These are phyloP conservation scores for Barnardius zonarius DNA, from an alignment of 2,113 vertebrate species.

Conservation along the genomic window DNA sequence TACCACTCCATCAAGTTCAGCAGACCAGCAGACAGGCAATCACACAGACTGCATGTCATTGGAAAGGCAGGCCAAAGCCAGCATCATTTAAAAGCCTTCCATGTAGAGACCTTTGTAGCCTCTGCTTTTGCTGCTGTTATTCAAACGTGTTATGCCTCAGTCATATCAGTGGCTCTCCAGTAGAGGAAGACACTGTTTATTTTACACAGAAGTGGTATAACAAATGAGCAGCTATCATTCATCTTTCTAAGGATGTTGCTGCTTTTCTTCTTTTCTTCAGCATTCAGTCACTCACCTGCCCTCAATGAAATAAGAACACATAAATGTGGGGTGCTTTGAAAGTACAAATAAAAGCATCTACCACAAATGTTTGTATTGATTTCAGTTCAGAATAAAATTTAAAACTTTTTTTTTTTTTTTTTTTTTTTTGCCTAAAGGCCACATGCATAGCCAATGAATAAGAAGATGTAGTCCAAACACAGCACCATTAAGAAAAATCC, in stretches of 20 bases:
- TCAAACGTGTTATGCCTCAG: neutral
- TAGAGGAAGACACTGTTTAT: neutral
- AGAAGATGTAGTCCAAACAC: neutral
- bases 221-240: neutral
- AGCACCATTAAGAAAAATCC: neutral
- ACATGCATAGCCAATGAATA: neutral
- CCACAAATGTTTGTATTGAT: neutral
- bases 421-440: neutral
- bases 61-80: neutral
- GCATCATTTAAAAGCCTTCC: neutral
- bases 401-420: neutral
- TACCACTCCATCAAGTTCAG: neutral
- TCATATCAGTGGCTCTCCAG: neutral
- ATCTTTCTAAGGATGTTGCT: neutral
- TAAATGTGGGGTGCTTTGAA: neutral
- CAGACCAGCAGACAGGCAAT: neutral
- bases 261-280: neutral
- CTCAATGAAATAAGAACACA: neutral
- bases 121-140: neutral
- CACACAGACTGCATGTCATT: neutral
- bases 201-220: neutral
- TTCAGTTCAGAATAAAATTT: neutral
- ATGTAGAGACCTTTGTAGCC: neutral
- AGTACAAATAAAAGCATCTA: neutral
- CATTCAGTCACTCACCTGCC: neutral